Percentiles rank a stretch among this genome's conserved stretches.
Evolutionary conservation across 2,113 vertebrate genomes (phyloP).

Genomic region (Aegithalos caudatus): DNA sequence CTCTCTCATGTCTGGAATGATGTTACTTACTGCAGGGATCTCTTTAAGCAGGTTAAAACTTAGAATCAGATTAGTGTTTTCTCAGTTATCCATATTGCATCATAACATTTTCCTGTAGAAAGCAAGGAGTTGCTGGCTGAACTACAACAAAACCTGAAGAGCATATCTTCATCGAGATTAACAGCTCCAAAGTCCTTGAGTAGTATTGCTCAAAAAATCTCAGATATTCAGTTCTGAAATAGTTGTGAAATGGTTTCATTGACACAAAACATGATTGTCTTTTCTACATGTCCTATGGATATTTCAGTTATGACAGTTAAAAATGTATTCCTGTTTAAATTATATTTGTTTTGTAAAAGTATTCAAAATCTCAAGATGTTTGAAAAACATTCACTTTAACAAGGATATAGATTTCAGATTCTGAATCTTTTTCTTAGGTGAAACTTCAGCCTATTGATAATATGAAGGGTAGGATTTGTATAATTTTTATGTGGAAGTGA

Average conservation of each 20-base stretch:
- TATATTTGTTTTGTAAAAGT: background rate
- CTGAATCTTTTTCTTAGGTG: background rate
- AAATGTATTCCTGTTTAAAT: background rate
- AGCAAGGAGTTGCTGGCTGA: background rate
- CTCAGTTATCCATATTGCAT: background rate
- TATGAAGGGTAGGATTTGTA: background rate
- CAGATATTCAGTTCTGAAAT: background rate
- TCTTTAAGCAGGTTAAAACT: background rate
- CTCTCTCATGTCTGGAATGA: background rate
- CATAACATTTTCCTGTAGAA: background rate
- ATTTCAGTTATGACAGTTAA: background rate
- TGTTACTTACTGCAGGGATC: background rate
- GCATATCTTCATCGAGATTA: background rate
- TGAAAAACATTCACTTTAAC: background rate
- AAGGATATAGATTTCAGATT: background rate
- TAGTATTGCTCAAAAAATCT: background rate
- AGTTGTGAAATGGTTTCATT: background rate
- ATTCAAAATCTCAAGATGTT: background rate
- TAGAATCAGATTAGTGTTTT: background rate
- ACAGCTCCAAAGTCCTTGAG: background rate
- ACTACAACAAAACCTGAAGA: background rate
- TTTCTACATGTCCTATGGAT: background rate
- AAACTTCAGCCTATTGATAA: background rate
- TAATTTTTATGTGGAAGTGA: background rate
- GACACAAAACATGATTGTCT: background rate